These are phyloP conservation scores for Emydocephalus ijimae DNA, from an alignment of 2,113 vertebrate genomes.

Conservation along the genomic window DNA sequence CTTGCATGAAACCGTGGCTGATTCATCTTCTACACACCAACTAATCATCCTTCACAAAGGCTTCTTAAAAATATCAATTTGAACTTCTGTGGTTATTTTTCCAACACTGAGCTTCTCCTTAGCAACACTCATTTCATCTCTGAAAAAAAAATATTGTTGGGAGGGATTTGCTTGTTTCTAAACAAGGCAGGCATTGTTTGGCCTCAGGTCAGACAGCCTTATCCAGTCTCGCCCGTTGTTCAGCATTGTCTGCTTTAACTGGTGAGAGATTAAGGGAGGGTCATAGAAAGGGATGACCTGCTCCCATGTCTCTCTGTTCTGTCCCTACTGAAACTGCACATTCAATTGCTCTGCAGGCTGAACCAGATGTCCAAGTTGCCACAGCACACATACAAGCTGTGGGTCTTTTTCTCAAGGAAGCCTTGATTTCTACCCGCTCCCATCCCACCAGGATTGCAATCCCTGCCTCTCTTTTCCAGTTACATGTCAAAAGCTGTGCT, in stretches of 20 bases:
- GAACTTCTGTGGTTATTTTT: slow-evolving; percentile 26
- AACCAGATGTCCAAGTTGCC: background rate
- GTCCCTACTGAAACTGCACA: background rate
- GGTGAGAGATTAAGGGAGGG: background rate
- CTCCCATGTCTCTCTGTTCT: background rate
- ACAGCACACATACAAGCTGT: background rate
- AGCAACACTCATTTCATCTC: background rate
- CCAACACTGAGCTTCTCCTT: background rate
- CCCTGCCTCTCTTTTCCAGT: background rate
- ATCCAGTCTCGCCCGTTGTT: background rate
- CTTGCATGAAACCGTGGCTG: slow-evolving; percentile 15
- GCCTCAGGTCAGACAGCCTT: background rate
- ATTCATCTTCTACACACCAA: background rate
- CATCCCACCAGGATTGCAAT: background rate
- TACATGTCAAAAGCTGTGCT: background rate
- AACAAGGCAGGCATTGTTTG: background rate
- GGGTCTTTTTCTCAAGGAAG: background rate
- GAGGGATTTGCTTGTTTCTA: background rate
- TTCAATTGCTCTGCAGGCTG: background rate
- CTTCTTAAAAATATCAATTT: slow-evolving; percentile 19
- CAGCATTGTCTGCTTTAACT: background rate
- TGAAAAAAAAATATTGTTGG: background rate
- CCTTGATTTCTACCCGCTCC: background rate
- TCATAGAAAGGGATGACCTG: background rate
- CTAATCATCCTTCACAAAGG: slow-evolving; percentile 36